A percentile compares a stretch with the other conserved stretches of the same genome.
Evolutionary conservation across 2,888 invertebrate genomes (phyloP).

Genomic region (Caenorhabditis uteleia): DNA sequence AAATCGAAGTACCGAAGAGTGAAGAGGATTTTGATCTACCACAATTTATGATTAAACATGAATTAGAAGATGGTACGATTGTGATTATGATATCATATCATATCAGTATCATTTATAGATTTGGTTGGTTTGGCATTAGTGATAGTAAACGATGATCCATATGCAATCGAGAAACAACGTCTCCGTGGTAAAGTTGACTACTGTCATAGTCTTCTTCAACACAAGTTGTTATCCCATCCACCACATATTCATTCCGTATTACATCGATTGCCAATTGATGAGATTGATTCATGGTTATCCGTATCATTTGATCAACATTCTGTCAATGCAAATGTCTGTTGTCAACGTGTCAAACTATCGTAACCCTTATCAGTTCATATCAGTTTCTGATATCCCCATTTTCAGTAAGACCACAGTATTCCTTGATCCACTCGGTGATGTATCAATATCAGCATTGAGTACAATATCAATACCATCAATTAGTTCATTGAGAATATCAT

Average conservation of each 20-base stretch:
- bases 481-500: conserved; percentile 52
- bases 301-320: conserved; percentile 50
- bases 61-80: conserved; percentile 56
- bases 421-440: conserved; percentile 59
- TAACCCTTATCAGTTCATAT: conserved; percentile 20
- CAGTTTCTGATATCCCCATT: conserved; percentile 1
- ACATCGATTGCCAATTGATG: conserved; percentile 45
- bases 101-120: conserved; percentile 36
- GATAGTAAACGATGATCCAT: conserved; percentile 61
- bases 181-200: conserved; percentile 61
- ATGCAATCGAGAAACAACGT: conserved; percentile 64
- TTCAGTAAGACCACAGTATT: conserved; percentile 51
- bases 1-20: conserved; percentile 14
- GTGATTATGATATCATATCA: conserved; percentile 1
- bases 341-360: conserved; percentile 51
- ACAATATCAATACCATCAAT: conserved; percentile 50
- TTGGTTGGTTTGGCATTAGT: conserved; percentile 63
- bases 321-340: conserved; percentile 54
- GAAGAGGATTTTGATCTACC: conserved; percentile 58
- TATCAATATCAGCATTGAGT: conserved; percentile 55
- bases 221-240: conserved; percentile 45
- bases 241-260: conserved; percentile 25
- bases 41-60: conserved; percentile 59
- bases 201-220: conserved; percentile 63
- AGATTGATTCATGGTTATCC: conserved; percentile 61